Base-by-base conservation (phyloP, 2,888 invertebrate species). In the Acleris emargana region DNA sequence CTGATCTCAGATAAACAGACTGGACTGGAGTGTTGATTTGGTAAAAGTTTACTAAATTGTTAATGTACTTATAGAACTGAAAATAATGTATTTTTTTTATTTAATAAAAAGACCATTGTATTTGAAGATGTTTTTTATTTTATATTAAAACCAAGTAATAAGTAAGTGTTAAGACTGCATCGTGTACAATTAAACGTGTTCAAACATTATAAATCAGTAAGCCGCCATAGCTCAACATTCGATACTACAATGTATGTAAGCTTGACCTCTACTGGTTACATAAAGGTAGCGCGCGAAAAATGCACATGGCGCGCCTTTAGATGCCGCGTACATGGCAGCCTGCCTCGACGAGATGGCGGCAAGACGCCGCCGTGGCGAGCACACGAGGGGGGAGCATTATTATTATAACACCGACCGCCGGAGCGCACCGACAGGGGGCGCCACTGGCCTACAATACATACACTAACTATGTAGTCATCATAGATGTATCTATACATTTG, bases 11-110 rank as follows among this genome's bases (percentile, higher is more conserved):
- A 84, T 85, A 83, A 84, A 86, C 86, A 80, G 79, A 80, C 81
- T 68, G 58, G 60, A 66, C 67, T 82, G 78, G 79, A 82, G 81
- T 87, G 88, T 90, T 90, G 85, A 89, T 88, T 89, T 89, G 88
- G 86, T 89, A 85, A 89, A 86, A 84, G 82, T 87, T 87, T 89
- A 88, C 89, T 88, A 87, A 88, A 88, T 84, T 89, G 90, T 89
- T 91, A 86, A 87, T 84, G 91, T 91, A 91, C 91, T 91, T 91
- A 91, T 89, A 90, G 86, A 90, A 87, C 86, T 88, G 87, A 88
- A 84, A 82, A 89, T 83, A 78, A 87, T 89, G 89, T 90, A 88
- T 88, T 90, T 89, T 91, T 90, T 89, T 89, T 88, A 87, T 88
- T 88, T 88, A 87, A 89, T 86, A 86, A 87, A 89, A 89, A 86